Conservation (phyloP, 1,140 invertebrate species). For the Ectropis grisescens region DNA sequence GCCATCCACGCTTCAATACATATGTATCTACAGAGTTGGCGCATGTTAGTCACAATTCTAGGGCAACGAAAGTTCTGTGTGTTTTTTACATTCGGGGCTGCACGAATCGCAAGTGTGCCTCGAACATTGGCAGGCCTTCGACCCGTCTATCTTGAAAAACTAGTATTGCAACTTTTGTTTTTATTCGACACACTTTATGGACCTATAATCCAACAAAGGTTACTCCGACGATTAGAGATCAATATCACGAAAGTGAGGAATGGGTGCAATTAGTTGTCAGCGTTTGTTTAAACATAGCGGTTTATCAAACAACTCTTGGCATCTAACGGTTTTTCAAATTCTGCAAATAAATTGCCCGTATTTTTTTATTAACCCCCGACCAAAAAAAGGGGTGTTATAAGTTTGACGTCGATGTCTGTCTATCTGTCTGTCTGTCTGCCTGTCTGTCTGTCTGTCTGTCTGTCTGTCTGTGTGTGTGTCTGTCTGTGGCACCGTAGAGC, state of each 20-base stretch:
- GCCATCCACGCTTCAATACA: too few relatives aligned
- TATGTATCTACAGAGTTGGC: too few relatives aligned
- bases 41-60: too few relatives aligned
- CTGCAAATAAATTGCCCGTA: neutral
- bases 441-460: too few relatives aligned
- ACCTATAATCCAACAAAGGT: slow-evolving; percentile 12
- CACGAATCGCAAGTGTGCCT: slow-evolving; percentile 32
- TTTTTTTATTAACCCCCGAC: too few relatives aligned
- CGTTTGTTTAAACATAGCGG: neutral
- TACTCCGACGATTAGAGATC: slow-evolving; percentile 3
- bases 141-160: slow-evolving; percentile 46
- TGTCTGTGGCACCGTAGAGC: too few relatives aligned
- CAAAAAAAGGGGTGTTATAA: too few relatives aligned
- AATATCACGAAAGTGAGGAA: neutral
- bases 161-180: slow-evolving; percentile 57
- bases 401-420: too few relatives aligned
- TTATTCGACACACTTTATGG: slow-evolving; percentile 33
- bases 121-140: slow-evolving; percentile 17
- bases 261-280: neutral
- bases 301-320: slow-evolving; percentile 6
- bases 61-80: slow-evolving; percentile 21
- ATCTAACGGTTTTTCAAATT: neutral
- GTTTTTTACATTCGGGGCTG: slow-evolving; percentile 31
- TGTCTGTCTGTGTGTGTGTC: too few relatives aligned
- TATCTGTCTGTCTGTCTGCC: too few relatives aligned